Evolutionary conservation across 2,888 invertebrate genomes (phyloP), one percentile per base, ranked within the genome.

Genomic region (Ephialtes manifestator): DNA sequence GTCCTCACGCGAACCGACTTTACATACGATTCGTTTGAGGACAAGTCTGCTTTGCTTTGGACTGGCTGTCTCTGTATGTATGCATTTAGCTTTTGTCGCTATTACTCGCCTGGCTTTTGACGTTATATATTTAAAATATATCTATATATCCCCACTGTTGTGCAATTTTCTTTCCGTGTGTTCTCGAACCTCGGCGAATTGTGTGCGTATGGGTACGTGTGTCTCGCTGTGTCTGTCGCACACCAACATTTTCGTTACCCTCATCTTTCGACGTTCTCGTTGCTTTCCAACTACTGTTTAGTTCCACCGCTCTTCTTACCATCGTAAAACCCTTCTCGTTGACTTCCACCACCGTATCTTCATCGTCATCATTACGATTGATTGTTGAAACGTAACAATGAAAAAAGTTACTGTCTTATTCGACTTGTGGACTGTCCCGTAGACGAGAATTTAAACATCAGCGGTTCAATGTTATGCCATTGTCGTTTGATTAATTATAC

Each of bases 21-120:
- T 46, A 31, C 51, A 31, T 11, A 13, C 51, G 58, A 70, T 74
- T 75, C 53, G 74, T 81, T 84, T 68, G 81, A 74, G 77, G 68
- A 77, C 63, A 48, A 35, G n/a, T 72, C 72, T 75, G 65, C 74
- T 80, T 84, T 74, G 74, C 70, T 78, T 53, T 55, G 10, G 35
- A 77, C 81, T 48, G 76, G 85, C 83, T 87, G 83, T 88, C 80
- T 88, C 80, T 86, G 78, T 78, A 80, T 90, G 90, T 78, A 67
- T 71, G 75, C 79, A 82, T 82, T 86, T 81, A 87, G 88, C 90
- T 90, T 87, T 84, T 77, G 89, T 86, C 83, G 90, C 90, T 90
- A 35, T 28, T 77, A 68, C 63, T 81, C 72, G 84, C 84, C 70
- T 81, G 81, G 77, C 84, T 84, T 84, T 74, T 78, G 53, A 78